Evolutionary conservation across 2,113 vertebrate genomes (phyloP), one percentile per base, ranked within the genome.

Genomic region (Ahaetulla prasina): DNA sequence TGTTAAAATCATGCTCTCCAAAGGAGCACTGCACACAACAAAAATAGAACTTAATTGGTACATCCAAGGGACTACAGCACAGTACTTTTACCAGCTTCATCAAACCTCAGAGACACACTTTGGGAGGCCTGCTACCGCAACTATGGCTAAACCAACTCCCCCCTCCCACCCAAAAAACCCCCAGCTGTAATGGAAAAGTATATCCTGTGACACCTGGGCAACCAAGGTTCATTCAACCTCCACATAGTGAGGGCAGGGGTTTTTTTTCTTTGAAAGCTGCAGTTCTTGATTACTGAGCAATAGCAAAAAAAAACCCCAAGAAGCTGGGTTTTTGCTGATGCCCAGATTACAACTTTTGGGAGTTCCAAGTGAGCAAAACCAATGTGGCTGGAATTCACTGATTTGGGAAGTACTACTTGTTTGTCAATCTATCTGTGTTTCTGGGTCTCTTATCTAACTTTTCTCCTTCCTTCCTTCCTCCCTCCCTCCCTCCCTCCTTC

Each of bases 11-110:
- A 89, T 43, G 89, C 12, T n/a, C 53, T 45, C 68, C 35, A 53
- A 85, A 85, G 30, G 45, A 85, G 20, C 53, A 12, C 5, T 27
- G 27, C n/a, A 11, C 12, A 50, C 35, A 39, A 53, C 68, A 57
- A 60, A 89, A 89, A 92, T 85, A 92, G 91, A 49, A 39, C 74
- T 39, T 89, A 60, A 92, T 85, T 89, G 87, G 39, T 45, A 50
- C 52, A 85, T 39, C 20, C 2, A 8, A 89, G 50, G 22, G 30
- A 80, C 35, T 20, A 20, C 35, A 22, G 63, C 8, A 74, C 63
- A 57, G n/a, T 60, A 2, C 27, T 49, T 84, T 89, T 60, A 53
- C 47, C 55, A 43, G 49, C 30, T 74, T 57, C 63, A 80, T 3
- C 49, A 49, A 57, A 35, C 63, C 35, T 88, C 85, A 88, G 30